Percentiles rank a stretch among this genome's conserved stretches.
These are phyloP conservation scores for Eidolon dupreanum DNA, from an alignment of 2,797 vertebrate genomes.

Conservation along the genomic window DNA sequence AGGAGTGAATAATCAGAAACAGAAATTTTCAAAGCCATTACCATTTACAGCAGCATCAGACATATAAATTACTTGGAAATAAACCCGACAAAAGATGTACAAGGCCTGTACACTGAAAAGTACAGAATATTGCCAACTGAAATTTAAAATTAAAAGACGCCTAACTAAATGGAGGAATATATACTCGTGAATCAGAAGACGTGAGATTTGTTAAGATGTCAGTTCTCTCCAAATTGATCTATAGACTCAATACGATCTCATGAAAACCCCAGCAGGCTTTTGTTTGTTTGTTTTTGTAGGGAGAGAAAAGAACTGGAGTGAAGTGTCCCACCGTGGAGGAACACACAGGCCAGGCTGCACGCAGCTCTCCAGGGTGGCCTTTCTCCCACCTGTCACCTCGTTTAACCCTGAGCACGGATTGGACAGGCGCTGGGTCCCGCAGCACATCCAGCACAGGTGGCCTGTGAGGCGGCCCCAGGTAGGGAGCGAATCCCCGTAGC, in stretches of 20 bases:
- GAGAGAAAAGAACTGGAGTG: background rate
- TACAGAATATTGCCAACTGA: background rate
- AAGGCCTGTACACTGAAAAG: background rate
- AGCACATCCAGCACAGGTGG: background rate
- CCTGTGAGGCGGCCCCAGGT: background rate
- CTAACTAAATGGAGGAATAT: background rate
- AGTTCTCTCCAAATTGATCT: background rate
- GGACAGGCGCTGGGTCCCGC: background rate
- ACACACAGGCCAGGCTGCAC: accelerated
- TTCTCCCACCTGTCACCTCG: background rate
- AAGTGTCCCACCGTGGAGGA: too few relatives aligned
- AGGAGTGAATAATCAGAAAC: background rate
- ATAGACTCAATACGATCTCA: background rate
- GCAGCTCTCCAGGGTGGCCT: background rate
- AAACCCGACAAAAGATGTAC: background rate
- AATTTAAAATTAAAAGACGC: background rate
- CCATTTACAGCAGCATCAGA: background rate
- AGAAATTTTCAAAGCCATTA: background rate
- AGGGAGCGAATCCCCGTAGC: background rate
- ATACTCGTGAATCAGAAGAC: background rate
- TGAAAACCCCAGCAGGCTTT: background rate
- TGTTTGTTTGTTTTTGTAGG: background rate
- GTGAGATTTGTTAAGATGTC: background rate
- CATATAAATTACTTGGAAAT: background rate
- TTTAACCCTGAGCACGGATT: background rate